These are phyloP conservation scores for Dynastes maya DNA, from an alignment of 2,888 invertebrate species.

Conservation along the genomic window DNA sequence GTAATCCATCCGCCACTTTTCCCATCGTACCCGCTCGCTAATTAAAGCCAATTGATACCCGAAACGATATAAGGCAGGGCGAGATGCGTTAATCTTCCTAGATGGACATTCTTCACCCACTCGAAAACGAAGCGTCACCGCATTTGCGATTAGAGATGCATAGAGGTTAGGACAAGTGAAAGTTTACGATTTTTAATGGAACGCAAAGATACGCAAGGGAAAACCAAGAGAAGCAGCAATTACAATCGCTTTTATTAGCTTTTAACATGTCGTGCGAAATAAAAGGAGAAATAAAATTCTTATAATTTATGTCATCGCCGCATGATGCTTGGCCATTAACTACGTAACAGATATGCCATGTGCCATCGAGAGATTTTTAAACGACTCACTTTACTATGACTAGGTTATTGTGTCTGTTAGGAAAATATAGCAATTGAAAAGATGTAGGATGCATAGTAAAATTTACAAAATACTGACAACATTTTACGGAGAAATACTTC, in stretches of 20 bases:
- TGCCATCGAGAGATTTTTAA: too few species aligned
- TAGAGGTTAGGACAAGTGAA: neutral
- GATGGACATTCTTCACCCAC: neutral
- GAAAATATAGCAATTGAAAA: too few species aligned
- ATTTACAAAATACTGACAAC: too few species aligned
- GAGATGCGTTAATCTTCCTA: neutral
- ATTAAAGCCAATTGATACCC: slow-evolving; percentile 8
- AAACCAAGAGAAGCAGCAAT: neutral
- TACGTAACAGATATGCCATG: too few species aligned
- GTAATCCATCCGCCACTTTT: slow-evolving; percentile 14
- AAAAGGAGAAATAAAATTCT: slow-evolving; percentile 10
- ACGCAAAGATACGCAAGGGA: neutral
- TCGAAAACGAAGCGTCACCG: neutral
- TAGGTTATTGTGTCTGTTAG: too few species aligned
- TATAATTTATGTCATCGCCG: slow-evolving; percentile 17
- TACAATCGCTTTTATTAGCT: slow-evolving; percentile 1
- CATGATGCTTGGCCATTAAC: slow-evolving; percentile 5
- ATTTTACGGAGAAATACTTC: too few species aligned
- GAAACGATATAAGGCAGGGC: neutral
- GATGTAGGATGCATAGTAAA: too few species aligned
- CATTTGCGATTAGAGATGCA: neutral
- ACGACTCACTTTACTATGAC: too few species aligned
- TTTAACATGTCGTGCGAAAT: neutral
- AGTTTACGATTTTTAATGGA: neutral
- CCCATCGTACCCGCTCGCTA: slow-evolving; percentile 15